Evolutionary conservation across 2,888 invertebrate species (phyloP).

Genomic region (Piscicola geometra): DNA sequence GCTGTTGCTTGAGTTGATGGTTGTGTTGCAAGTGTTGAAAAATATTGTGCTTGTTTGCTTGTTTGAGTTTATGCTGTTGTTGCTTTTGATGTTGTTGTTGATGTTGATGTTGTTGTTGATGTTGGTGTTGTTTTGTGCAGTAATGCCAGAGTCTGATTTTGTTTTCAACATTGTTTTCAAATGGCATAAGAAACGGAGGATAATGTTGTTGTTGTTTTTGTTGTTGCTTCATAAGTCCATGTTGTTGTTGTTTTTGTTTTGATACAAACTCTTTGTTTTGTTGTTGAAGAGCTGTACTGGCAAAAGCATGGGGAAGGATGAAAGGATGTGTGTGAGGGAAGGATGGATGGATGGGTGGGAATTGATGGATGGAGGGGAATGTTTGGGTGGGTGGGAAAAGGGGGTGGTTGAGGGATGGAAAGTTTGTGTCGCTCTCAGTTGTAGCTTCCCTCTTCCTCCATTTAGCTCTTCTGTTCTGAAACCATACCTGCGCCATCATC

Average conservation of each 20-base stretch:
- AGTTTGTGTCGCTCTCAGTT: not conserved
- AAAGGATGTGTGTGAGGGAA: not conserved
- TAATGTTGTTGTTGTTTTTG: not conserved
- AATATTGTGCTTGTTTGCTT: too few relatives aligned
- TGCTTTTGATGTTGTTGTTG: too few relatives aligned
- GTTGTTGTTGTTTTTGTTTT: not conserved
- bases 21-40: too few relatives aligned
- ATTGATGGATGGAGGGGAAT: not conserved
- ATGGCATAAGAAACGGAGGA: not conserved
- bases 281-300: not conserved
- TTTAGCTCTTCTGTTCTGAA: conserved; percentile 45
- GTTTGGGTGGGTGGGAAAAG: not conserved
- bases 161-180: not conserved
- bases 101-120: not conserved
- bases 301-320: not conserved
- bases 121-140: not conserved
- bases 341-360: not conserved
- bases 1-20: too few relatives aligned
- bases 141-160: not conserved
- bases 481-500: conserved; percentile 44
- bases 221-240: too few relatives aligned
- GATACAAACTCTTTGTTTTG: not conserved
- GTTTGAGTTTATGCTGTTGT: too few relatives aligned
- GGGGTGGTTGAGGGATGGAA: not conserved
- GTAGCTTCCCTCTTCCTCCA: conserved; percentile 45